These are phyloP conservation scores for Cherax quadricarinatus DNA, from an alignment of 1,140 invertebrate genomes.

Conservation along the genomic window DNA sequence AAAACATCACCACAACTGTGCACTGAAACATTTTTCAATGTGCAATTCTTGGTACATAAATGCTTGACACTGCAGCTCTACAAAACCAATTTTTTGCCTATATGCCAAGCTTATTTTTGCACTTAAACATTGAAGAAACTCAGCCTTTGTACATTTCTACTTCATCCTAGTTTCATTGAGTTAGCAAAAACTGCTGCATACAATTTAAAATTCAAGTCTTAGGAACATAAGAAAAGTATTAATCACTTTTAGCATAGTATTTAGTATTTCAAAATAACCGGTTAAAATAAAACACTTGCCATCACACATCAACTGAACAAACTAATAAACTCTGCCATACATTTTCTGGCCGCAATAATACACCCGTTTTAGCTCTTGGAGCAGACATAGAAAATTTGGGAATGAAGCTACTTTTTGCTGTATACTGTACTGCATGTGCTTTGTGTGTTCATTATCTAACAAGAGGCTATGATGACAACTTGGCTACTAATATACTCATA, in stretches of 20 bases:
- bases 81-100: no score
- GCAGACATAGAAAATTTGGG: neutral
- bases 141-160: neutral
- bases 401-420: no score
- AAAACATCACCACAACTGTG: no score
- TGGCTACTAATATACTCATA: no score
- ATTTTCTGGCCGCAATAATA: conserved; percentile 47
- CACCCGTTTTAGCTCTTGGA: conserved; percentile 42
- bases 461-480: no score
- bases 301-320: neutral
- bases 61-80: no score
- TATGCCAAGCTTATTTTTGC: no score
- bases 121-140: neutral
- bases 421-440: no score
- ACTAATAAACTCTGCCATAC: neutral
- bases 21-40: no score
- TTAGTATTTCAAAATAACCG: conserved; percentile 12
- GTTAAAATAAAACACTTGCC: conserved; percentile 1
- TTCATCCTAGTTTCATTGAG: neutral
- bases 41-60: no score
- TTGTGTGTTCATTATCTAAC: neutral
- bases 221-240: neutral
- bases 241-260: neutral
- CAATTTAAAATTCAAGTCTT: neutral
- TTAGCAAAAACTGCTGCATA: neutral